Base-by-base conservation (phyloP, 2,888 invertebrate genomes). In the Hyalella azteca region DNA sequence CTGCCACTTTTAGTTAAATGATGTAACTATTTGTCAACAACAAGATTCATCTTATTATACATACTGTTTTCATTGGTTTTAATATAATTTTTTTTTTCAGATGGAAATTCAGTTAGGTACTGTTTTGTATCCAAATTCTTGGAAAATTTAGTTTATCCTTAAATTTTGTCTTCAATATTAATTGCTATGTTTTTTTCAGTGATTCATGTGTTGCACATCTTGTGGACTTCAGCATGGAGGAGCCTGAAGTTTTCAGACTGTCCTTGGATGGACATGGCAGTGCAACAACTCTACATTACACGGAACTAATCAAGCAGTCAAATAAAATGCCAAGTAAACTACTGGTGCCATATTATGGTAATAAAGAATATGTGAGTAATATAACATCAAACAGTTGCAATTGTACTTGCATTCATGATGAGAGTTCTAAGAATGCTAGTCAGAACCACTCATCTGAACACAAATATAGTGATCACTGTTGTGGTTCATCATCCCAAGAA, bases 211-310 rank as follows among this genome's bases (percentile, higher is more conserved):
- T 45, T 75, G 45, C 75, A 29, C 45, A 75, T 45, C 45, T 48
- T n/a, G 45, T 48, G 45, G 75, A 48, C 36, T 75, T 48, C 48
- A 45, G 75, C 75, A 29, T 48, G 75, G 75, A 45, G 22, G 75
- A 75, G 48, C 75, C 75, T 13, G 45, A 75, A 32, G 48, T 45
- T 7, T 75, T 41, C 48, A 9, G 29, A 3, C 29, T 75, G 22
- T 73, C 73, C 22, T 4, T 75, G 36, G 75, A 29, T 22, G n/a
- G 48, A 40, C 75, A 29, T 7, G 32, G 75, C 39, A 19, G 75
- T 4, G 41, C 75, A 0, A 45, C 48, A 29, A 45, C 48, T 1
- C 48, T 45, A 19, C 45, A n/a, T 32, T 75, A 66, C 19, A 13
- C 29, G 26, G 66, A 66, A 32, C 29, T 29, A 32, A 9, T 66